A percentile compares a stretch with the other conserved stretches of the same genome.
phyloP scores from a whole-genome alignment of 2,888 invertebrate species.

The Corythucha ciliata region DNA sequence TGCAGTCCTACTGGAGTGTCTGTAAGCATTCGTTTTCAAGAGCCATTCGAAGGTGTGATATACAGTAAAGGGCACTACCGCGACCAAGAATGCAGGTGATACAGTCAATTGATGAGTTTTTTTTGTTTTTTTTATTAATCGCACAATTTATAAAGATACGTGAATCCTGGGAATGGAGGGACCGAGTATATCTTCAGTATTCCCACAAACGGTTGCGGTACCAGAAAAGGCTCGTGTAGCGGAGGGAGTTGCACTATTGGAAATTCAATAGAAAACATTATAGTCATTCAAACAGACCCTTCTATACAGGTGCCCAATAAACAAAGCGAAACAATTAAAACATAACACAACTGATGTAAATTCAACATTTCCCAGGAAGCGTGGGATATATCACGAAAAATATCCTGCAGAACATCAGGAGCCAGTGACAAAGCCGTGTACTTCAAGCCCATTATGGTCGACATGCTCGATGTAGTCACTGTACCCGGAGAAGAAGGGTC shows the following conservation, averaged over 20 bases:
- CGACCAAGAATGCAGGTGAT: conserved; percentile 57
- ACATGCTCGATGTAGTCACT: conserved; percentile 58
- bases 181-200: conserved; percentile 52
- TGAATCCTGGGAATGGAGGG: conserved; percentile 50
- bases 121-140: not conserved
- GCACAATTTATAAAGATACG: conserved; percentile 45
- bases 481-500: conserved; percentile 50
- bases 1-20: conserved; percentile 51
- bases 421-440: conserved; percentile 37
- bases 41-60: conserved; percentile 56
- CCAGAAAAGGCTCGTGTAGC: conserved; percentile 44
- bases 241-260: conserved; percentile 47
- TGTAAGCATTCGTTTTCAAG: conserved; percentile 54
- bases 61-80: conserved; percentile 60
- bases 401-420: conserved; percentile 42
- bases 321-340: not conserved
- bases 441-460: conserved; percentile 56
- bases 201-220: conserved; percentile 56
- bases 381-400: conserved; percentile 56
- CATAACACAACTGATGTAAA: not conserved
- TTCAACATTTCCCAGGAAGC: conserved; percentile 42
- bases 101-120: not conserved
- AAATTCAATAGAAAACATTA: conserved; percentile 54
- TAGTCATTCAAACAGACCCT: conserved; percentile 59
- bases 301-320: conserved; percentile 46